Base-by-base conservation (phyloP, 2,797 vertebrate species). In the Podarcis siculus region DNA sequence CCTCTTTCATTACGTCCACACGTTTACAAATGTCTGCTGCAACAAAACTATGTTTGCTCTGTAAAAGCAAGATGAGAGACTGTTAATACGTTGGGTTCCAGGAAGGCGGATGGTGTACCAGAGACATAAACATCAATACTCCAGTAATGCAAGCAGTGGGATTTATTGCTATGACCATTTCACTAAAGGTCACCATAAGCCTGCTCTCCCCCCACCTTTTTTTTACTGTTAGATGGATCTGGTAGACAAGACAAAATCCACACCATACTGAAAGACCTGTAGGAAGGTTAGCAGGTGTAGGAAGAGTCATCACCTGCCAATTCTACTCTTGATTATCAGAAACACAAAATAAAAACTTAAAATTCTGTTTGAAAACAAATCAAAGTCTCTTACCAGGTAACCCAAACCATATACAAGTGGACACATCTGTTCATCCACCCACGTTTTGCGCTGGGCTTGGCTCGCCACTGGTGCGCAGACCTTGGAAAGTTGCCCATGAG, bases 81-180 rank as follows among this genome's bases (percentile, higher is more conserved):
- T 55, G 82, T 17, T 83, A 90, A 73, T 78, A 87, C 17, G 35
- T 64, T 87, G 25, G 90, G 19, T 58, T 92, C 90, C 84, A 82
- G 89, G 82, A 91, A 89, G 3, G 55, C 21, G 93, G 83, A 45
- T 92, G 27, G 42, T 0, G 0, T 71, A n/a, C 75, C 35, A 0
- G 0, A 32, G 61, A 85, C 45, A 32, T 82, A 76, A 27, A 66
- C 21, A 71, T 88, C 61, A 32, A 66, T 75, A 77, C 85, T 93
- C 66, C 21, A 19, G 15, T 42, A 66, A 82, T 0, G 32, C 71
- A 75, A 23, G 79, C 9, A 1, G 12, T 5, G 39, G 61, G 32
- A 90, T 69, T 83, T 69, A 88, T 78, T 88, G 35, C 66, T 13
- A n/a, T 78, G 81, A 72, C 66, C 25, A n/a, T 25, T 37, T 35